A percentile compares a stretch with the other conserved stretches of the same genome.
These are phyloP conservation scores for Cremastinae sp. DNA, from an alignment of 2,888 invertebrate genomes.

Conservation along the genomic window DNA sequence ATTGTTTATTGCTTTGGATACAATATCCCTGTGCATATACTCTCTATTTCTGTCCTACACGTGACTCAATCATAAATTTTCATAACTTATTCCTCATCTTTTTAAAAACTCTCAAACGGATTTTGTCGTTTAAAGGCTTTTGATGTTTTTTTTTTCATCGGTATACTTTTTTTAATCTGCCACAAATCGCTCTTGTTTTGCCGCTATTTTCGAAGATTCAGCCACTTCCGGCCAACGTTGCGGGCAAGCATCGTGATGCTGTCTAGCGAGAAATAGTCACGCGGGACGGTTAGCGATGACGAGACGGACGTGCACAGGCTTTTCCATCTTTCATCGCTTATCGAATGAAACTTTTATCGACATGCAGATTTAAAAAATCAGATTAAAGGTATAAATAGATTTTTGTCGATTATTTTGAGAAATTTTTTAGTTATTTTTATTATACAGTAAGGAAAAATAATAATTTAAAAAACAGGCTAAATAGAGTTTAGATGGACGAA, in stretches of 20 bases:
- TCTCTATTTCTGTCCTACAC: background rate
- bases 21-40: background rate
- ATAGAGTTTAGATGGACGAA: too few species aligned
- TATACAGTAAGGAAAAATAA: too few species aligned
- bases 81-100: too few species aligned
- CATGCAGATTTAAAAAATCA: too few species aligned
- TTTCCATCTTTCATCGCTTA: background rate
- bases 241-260: conserved; percentile 53
- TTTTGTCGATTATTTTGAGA: too few species aligned
- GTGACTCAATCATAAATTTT: conserved; percentile 28
- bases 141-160: conserved; percentile 20
- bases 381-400: too few species aligned
- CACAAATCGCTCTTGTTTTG: conserved; percentile 20
- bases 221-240: conserved; percentile 58
- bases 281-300: conserved; percentile 22
- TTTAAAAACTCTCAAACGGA: background rate
- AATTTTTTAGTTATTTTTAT: too few species aligned
- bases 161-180: conserved; percentile 12
- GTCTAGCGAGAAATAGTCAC: conserved; percentile 46
- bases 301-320: conserved; percentile 10
- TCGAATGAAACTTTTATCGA: too few species aligned
- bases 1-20: conserved; percentile 1
- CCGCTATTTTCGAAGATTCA: conserved; percentile 18
- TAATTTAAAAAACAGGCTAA: too few species aligned
- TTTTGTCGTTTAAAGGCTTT: background rate